Percentiles rank a stretch among this genome's conserved stretches.
phyloP scores from a whole-genome alignment of 2,888 invertebrate genomes.

The Ormyrus labotus region DNA sequence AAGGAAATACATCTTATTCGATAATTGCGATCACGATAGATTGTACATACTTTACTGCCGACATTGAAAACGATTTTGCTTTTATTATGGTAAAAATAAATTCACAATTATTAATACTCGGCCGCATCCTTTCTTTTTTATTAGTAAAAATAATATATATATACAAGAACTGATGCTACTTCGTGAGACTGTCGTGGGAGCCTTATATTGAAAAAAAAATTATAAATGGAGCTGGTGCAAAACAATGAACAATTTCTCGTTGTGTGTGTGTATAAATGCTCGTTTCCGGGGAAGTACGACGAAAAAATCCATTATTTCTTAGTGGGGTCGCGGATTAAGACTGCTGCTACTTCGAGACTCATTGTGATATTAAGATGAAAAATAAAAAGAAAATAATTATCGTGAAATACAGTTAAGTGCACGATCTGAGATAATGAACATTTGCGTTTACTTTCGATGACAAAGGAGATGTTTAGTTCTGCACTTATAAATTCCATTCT shows the following conservation, averaged over 20 bases:
- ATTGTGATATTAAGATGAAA: constrained; percentile 63
- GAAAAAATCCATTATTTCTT: constrained; percentile 54
- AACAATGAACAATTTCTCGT: constrained; percentile 25
- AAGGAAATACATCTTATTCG: constrained; percentile 45
- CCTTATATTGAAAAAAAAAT: constrained; percentile 63
- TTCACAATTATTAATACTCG: constrained; percentile 57
- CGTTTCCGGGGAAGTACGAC: constrained; percentile 46
- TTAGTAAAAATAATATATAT: constrained; percentile 29
- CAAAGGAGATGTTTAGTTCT: constrained; percentile 7
- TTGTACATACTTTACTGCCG: constrained; percentile 59
- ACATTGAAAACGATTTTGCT: constrained; percentile 56
- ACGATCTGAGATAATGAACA: constrained; percentile 5
- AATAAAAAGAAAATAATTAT: constrained; percentile 46
- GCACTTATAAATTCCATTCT: constrained; percentile 8
- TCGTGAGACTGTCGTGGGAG: constrained; percentile 69
- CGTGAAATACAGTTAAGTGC: constrained; percentile 33
- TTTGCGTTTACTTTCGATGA: constrained; percentile 20
- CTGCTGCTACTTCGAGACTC: constrained; percentile 62
- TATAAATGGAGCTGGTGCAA: constrained; percentile 38
- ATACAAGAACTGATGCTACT: constrained; percentile 68
- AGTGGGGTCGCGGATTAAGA: constrained; percentile 59
- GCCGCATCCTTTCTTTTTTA: constrained; percentile 47
- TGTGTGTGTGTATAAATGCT: constrained; percentile 53
- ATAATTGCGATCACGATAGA: constrained; percentile 57
- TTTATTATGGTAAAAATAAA: constrained; percentile 58